Evolutionary conservation across 2,113 vertebrate genomes (phyloP).

Genomic region (Oxygymnocypris stewartii): DNA sequence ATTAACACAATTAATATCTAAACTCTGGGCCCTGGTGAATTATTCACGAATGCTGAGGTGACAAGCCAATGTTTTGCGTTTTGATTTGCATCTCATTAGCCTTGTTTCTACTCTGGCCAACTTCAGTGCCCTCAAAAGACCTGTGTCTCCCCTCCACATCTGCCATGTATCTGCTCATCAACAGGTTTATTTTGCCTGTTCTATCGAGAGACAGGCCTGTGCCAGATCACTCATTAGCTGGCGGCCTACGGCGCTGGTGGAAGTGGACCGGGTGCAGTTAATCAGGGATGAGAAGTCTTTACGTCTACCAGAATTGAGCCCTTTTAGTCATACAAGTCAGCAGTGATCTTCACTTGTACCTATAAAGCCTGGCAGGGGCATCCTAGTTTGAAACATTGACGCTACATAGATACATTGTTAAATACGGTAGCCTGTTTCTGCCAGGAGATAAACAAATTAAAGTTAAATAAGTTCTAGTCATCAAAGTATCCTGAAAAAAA

Average conservation of each 20-base stretch:
- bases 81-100: slow-evolving; percentile 21
- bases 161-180: slow-evolving; percentile 22
- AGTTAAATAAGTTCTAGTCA: too few relatives aligned
- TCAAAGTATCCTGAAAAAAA: neutral
- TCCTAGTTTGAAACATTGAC: neutral
- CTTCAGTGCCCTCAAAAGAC: slow-evolving; percentile 1
- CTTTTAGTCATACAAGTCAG: slow-evolving; percentile 9
- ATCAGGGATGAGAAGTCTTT: slow-evolving; percentile 18
- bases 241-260: neutral
- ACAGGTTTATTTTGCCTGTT: slow-evolving; percentile 16
- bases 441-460: too few relatives aligned
- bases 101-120: neutral
- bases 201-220: neutral
- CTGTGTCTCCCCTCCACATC: slow-evolving; percentile 9
- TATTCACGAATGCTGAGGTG: slow-evolving; percentile 1
- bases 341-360: neutral
- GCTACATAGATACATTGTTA: neutral
- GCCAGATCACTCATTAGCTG: slow-evolving; percentile 32
- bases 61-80: neutral
- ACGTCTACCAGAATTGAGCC: neutral
- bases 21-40: neutral
- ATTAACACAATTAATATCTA: slow-evolving; percentile 42
- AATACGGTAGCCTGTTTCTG: neutral
- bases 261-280: slow-evolving; percentile 1
- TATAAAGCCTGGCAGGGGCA: neutral